These are phyloP conservation scores for Ornithoptera alexandrae DNA, from an alignment of 2,888 invertebrate genomes.

Conservation along the genomic window DNA sequence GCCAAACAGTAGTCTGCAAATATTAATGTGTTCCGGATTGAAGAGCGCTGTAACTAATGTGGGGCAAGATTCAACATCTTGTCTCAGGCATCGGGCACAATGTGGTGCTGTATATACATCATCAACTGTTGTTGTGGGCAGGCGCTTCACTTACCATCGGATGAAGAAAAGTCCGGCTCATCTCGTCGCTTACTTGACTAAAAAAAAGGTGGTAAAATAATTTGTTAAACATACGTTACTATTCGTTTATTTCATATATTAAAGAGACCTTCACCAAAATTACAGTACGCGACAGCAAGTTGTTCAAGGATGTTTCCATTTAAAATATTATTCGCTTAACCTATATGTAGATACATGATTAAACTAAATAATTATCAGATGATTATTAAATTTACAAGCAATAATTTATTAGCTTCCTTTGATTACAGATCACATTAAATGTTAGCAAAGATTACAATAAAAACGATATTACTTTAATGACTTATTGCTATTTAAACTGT, in stretches of 20 bases:
- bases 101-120: too few species aligned
- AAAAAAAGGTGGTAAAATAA: conserved; percentile 28
- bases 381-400: conserved; percentile 59
- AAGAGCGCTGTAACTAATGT: too few species aligned
- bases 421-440: conserved; percentile 73
- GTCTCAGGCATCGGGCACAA: too few species aligned
- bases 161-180: too few species aligned
- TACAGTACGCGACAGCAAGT: conserved; percentile 54
- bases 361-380: conserved; percentile 53
- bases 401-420: conserved; percentile 73
- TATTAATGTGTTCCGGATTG: too few species aligned
- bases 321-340: conserved; percentile 17
- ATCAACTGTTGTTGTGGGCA: too few species aligned
- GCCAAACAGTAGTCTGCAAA: too few species aligned
- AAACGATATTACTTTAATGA: conserved; percentile 61
- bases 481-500: conserved; percentile 81
- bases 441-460: conserved; percentile 57
- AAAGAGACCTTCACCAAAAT: conserved; percentile 72
- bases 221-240: conserved; percentile 39
- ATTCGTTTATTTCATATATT: conserved; percentile 61
- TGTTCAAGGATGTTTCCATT: conserved; percentile 40
- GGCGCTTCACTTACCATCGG: too few species aligned
- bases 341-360: conserved; percentile 51
- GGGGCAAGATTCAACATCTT: too few species aligned
- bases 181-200: too few species aligned